Evolutionary conservation across 2,113 vertebrate genomes (phyloP).

Genomic region (Enhydra lutris): DNA sequence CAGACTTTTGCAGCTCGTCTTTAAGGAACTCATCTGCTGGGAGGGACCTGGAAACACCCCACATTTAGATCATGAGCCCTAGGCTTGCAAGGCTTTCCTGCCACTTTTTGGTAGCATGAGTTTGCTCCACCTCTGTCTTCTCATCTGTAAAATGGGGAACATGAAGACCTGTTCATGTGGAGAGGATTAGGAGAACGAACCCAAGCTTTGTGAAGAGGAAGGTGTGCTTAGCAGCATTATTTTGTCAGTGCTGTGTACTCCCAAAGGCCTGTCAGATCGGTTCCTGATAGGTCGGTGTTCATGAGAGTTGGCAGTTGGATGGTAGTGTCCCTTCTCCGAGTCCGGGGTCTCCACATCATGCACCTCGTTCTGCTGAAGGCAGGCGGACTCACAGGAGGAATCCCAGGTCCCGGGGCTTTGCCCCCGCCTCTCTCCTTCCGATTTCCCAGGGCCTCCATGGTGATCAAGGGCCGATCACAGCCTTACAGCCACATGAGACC

Average conservation of each 20-base stretch:
- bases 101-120: neutral
- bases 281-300: neutral
- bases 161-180: neutral
- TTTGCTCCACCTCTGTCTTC: neutral
- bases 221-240: neutral
- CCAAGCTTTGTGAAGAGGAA: neutral
- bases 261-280: neutral
- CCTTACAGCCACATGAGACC: neutral
- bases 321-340: neutral
- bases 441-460: too few species aligned
- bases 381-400: neutral
- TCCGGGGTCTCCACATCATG: rapidly evolving
- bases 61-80: neutral
- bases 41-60: neutral
- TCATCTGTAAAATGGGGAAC: neutral
- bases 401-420: neutral
- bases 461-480: neutral
- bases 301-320: neutral
- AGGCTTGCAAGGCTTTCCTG: neutral
- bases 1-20: neutral
- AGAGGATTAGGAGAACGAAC: neutral
- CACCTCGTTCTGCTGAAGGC: neutral
- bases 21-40: constrained; percentile 15
- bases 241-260: neutral
- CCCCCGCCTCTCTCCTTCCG: neutral